Base-by-base conservation (phyloP, 2,888 invertebrate genomes). In the Pandemis corylana region DNA sequence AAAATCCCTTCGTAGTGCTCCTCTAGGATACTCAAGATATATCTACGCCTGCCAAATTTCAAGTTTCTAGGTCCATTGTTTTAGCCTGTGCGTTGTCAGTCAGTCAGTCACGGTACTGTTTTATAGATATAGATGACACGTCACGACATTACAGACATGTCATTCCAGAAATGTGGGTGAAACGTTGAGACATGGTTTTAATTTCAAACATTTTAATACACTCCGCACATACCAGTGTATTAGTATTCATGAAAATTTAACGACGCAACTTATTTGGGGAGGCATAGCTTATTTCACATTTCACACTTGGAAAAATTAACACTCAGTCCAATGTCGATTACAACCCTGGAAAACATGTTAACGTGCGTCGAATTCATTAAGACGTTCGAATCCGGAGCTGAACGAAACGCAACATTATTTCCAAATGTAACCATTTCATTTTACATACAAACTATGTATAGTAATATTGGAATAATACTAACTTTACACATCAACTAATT, bases 401-500 rank as follows among this genome's bases (percentile, higher is more conserved):
- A 59, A 59, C 59, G 28, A 59, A 56, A 56, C 20, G 56, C 20
- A 20, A 15, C 56, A 56, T 59, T 59, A 59, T 59, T 44, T 42
- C 10, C n/a, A 28, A n/a, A 15, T 46, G 64, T 64, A 64, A 46
- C 42, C 46, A 64, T 42, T 53, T 56, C 20, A 56, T 56, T 56
- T 56, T 20, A 56, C 56, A 56, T 56, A 28, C 28, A 5, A 53
- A 59, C 59, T 10, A 59, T 59, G 59, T 10, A 59, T 9, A 10
- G 12, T 10, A 56, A 28, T 59, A 59, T 59, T n/a, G 7, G 12
- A 12, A 59, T 59, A 28, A 59, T 0, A 10, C 3, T 59, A 59
- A 59, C 28, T 1, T 3, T 51, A 15, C 51, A 51, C 5, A 51
- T 4, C 51, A n/a, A n/a, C 20, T 20, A 56, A 56, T 56, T 56